Conservation (phyloP, 2,797 vertebrate species). For the Helarctos malayanus region DNA sequence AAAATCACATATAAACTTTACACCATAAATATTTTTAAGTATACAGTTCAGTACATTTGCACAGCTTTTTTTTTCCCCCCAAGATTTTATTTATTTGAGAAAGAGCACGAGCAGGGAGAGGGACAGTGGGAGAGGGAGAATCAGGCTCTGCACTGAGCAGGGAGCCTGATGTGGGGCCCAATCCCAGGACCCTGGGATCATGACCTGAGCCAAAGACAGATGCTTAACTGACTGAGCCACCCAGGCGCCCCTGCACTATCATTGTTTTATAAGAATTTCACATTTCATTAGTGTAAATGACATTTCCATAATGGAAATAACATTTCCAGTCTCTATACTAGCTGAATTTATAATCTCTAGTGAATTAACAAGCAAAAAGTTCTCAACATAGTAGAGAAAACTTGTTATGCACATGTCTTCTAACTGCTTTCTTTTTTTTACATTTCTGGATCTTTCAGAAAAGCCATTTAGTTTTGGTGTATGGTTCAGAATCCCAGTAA, state of each 20-base stretch:
- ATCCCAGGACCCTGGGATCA: no score
- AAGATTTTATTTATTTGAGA: no score
- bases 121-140: no score
- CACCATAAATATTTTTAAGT: background rate
- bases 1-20: slow-evolving; percentile 15
- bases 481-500: background rate
- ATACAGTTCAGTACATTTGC: background rate
- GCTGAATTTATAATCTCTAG: background rate
- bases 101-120: no score
- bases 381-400: background rate
- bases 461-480: background rate
- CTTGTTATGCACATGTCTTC: background rate
- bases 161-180: no score
- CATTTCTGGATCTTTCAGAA: slow-evolving; percentile 16
- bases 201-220: no score
- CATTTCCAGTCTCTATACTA: background rate
- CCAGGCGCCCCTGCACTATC: background rate
- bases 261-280: background rate
- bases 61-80: no score
- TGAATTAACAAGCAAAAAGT: background rate
- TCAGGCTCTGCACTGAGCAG: no score
- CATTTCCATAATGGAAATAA: background rate
- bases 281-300: slow-evolving; percentile 5
- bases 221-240: no score
- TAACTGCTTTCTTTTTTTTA: background rate